Conservation (phyloP, 2,888 invertebrate genomes). For the Atrina japonica region DNA sequence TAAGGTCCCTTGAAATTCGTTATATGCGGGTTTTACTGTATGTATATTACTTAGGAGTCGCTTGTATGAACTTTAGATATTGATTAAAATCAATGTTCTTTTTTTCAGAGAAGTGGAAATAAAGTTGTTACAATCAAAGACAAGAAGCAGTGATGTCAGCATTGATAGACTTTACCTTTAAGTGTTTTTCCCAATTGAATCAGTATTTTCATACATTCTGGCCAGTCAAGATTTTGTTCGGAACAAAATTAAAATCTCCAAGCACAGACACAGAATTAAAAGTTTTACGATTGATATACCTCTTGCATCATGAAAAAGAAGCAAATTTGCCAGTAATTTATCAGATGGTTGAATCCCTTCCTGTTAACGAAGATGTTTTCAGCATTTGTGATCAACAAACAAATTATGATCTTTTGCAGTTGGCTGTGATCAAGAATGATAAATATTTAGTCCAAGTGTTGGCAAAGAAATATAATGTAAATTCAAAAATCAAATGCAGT, state of each 20-base stretch:
- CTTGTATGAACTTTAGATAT: too few species aligned
- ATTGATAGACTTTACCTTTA: constrained; percentile 52
- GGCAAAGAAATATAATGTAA: constrained; percentile 84
- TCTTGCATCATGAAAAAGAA: constrained; percentile 48
- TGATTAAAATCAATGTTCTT: too few species aligned
- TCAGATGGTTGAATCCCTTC: constrained; percentile 50
- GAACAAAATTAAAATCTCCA: constrained; percentile 48
- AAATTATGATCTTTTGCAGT: constrained; percentile 88
- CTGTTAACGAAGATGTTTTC: constrained; percentile 65
- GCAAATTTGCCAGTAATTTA: constrained; percentile 28
- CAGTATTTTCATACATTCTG: constrained; percentile 61
- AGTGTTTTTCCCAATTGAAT: constrained; percentile 57
- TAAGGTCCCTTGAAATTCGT: too few species aligned
- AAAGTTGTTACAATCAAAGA: too few species aligned
- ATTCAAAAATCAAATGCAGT: constrained; percentile 86
- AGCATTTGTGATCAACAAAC: constrained; percentile 83
- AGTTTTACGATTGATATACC: constrained; percentile 51
- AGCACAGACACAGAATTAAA: constrained; percentile 51
- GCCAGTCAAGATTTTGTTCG: constrained; percentile 61
- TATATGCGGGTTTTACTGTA: too few species aligned
- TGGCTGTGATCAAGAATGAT: constrained; percentile 87
- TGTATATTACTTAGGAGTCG: too few species aligned
- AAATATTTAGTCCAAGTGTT: constrained; percentile 84
- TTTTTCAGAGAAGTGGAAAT: too few species aligned
- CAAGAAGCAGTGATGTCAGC: too few species aligned